These are phyloP conservation scores for Neelides folsomi DNA, from an alignment of 2,888 invertebrate species.

Conservation along the genomic window DNA sequence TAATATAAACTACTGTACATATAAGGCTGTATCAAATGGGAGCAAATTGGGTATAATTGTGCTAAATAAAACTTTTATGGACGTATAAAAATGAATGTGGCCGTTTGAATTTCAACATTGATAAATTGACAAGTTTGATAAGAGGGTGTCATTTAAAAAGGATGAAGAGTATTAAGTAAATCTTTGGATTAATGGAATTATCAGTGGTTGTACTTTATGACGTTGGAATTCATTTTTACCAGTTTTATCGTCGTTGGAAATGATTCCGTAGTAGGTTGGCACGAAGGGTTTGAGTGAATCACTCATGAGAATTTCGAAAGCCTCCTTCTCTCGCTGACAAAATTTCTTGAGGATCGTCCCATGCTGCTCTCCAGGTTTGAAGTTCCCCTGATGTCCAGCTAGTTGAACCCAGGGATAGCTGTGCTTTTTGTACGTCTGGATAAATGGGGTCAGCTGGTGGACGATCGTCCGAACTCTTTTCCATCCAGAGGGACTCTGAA, in stretches of 20 bases:
- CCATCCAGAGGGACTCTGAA: slow-evolving; percentile 76
- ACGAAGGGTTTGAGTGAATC: slow-evolving; percentile 78
- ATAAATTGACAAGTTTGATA: slow-evolving; percentile 1
- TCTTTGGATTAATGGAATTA: neutral
- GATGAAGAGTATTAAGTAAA: neutral
- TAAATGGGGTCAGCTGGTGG: slow-evolving; percentile 84
- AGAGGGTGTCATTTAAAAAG: no score
- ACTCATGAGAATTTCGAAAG: slow-evolving; percentile 75
- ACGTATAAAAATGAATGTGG: no score
- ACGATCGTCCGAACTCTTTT: slow-evolving; percentile 84
- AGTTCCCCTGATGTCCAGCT: slow-evolving; percentile 33
- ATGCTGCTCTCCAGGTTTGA: slow-evolving; percentile 44
- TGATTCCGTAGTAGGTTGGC: slow-evolving; percentile 75
- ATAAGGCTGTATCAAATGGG: no score
- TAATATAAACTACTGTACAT: no score
- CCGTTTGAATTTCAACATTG: neutral
- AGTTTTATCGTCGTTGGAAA: slow-evolving; percentile 37
- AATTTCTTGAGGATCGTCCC: slow-evolving; percentile 89
- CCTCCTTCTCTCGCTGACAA: slow-evolving; percentile 75
- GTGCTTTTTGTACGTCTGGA: slow-evolving; percentile 91
- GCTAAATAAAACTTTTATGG: no score
- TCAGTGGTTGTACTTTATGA: neutral
- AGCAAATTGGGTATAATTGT: no score
- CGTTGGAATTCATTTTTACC: slow-evolving; percentile 6
- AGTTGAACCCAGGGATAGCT: slow-evolving; percentile 89